phyloP scores from a whole-genome alignment of 2,113 vertebrate genomes.

The Psilopogon haemacephalus region DNA sequence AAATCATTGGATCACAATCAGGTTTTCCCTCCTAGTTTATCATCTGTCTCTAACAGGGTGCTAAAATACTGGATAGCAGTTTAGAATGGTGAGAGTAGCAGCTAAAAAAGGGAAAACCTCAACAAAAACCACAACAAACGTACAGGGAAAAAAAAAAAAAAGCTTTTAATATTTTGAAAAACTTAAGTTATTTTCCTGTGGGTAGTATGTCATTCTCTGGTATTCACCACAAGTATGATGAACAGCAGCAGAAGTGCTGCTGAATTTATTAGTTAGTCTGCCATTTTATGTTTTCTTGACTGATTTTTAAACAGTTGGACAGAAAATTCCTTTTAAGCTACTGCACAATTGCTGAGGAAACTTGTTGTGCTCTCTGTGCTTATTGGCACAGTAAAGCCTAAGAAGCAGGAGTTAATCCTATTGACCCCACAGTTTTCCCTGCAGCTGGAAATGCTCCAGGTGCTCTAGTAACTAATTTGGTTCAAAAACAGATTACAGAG shows the following conservation, averaged over 20 bases:
- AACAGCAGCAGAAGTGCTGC: background rate
- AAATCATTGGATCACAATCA: background rate
- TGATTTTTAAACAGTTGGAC: background rate
- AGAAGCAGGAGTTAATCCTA: background rate
- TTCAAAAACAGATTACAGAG: background rate
- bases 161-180: background rate
- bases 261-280: background rate
- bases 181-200: background rate
- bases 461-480: background rate
- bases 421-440: background rate
- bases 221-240: background rate
- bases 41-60: background rate
- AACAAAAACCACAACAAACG: background rate
- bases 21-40: background rate
- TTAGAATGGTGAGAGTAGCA: background rate
- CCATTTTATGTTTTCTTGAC: background rate
- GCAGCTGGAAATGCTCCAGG: background rate
- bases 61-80: background rate
- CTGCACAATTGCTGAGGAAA: background rate
- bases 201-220: background rate
- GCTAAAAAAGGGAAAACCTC: background rate
- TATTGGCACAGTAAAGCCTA: background rate
- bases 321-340: background rate
- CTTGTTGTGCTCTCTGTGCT: background rate
- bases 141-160: background rate